phyloP scores from a whole-genome alignment of 2,797 vertebrate species.

The Cyclopterus lumpus region DNA sequence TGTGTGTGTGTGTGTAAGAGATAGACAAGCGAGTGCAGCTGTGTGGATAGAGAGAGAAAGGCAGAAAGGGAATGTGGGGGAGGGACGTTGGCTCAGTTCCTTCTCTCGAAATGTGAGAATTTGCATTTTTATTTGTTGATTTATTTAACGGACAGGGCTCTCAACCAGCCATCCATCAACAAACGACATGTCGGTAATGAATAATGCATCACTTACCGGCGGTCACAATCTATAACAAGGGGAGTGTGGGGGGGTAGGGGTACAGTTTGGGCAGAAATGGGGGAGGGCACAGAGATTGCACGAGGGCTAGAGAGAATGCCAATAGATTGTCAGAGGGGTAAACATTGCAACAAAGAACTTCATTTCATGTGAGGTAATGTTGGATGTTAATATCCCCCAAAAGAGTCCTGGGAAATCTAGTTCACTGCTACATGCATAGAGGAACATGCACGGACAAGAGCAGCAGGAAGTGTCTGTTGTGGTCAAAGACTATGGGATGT shows the following conservation, averaged over 20 bases:
- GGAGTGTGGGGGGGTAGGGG: slow-evolving; percentile 72
- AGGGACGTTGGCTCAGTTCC: slow-evolving; percentile 81
- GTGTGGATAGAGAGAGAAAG: slow-evolving; percentile 67
- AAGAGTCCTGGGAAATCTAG: slow-evolving; percentile 62
- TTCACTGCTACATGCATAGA: slow-evolving; percentile 51
- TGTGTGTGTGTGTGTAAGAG: slow-evolving; percentile 10
- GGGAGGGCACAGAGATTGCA: slow-evolving; percentile 48
- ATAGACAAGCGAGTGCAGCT: slow-evolving; percentile 65
- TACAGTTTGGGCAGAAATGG: slow-evolving; percentile 75
- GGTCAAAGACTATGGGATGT: background rate
- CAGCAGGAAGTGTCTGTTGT: slow-evolving; percentile 16
- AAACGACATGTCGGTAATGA: slow-evolving; percentile 96
- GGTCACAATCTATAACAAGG: slow-evolving; percentile 97
- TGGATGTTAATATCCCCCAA: slow-evolving; percentile 90
- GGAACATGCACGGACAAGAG: slow-evolving; percentile 25
- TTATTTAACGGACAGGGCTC: slow-evolving; percentile 99
- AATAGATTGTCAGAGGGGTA: slow-evolving; percentile 69
- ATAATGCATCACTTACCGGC: slow-evolving; percentile 98
- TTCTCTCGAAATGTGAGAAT: slow-evolving; percentile 96
- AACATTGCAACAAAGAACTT: slow-evolving; percentile 86
- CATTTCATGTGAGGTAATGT: slow-evolving; percentile 88
- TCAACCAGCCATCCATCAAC: slow-evolving; percentile 99
- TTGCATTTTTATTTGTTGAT: slow-evolving; percentile 99
- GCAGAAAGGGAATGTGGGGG: slow-evolving; percentile 69
- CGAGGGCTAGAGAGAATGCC: slow-evolving; percentile 57